Base-by-base conservation (phyloP, 2,888 invertebrate genomes). In the Eupithecia dodoneata region DNA sequence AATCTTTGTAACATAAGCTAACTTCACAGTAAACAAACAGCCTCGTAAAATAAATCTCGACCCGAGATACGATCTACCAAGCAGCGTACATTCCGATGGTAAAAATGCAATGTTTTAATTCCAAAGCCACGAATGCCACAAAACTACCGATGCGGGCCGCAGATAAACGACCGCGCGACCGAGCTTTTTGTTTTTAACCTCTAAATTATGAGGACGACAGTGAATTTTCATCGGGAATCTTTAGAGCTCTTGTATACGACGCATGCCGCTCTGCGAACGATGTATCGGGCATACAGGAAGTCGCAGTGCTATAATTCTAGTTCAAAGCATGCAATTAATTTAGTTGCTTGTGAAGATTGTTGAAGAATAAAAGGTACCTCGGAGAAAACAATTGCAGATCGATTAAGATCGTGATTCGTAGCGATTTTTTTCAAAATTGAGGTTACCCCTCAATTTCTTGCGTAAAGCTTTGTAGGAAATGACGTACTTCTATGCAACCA, bases 101-200 rank as follows among this genome's bases (percentile, higher is more conserved):
- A 91, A 91, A 91, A 91, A 92, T 87, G 90, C 91, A 93, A 94
- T 93, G 94, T 94, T 94, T 94, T 93, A 94, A 94, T 94, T 91
- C 92, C 87, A 83, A 81, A 84, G 83, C 75, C 80, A 78, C 78
- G 77, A 73, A 78, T 80, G 80, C 66, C 84, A 86, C 88, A 88
- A 90, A 90, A 88, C 87, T 85, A 82, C 80, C 85, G 92, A 92
- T 91, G 87, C 84, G 77, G 73, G 72, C 80, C 75, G 72, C 76
- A 85, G 88, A 89, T 88, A 88, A 84, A 83, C 83, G 80, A 77
- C 79, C 83, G 80, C 81, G 79, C 85, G 30, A 82, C 76, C 73
- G 76, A 77, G 82, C 81, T 83, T 84, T 85, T 84, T 85, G 85
- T 83, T 76, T 63, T 63, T 84, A 81, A 79, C 80, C 80, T 79